A percentile compares a stretch with the other conserved stretches of the same genome.
Conservation (phyloP, 2,113 vertebrate genomes). For the Dicrurus megarhynchus region DNA sequence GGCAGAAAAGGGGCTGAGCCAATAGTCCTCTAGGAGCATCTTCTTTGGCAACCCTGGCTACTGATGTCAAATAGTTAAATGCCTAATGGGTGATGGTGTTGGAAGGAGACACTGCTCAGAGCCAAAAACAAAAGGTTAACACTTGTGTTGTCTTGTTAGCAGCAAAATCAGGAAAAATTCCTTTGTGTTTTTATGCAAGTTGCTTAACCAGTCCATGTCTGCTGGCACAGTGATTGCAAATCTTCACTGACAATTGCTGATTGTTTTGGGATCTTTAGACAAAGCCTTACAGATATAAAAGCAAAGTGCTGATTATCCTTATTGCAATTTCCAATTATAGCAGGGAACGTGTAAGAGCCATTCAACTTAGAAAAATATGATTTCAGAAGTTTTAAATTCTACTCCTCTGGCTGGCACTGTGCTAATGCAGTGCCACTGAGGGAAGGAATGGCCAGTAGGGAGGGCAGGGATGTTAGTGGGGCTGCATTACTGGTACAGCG, state of each 20-base stretch:
- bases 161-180: slow-evolving; percentile 1
- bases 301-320: neutral
- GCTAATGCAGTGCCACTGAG: neutral
- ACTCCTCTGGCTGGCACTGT: neutral
- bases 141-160: slow-evolving; percentile 25
- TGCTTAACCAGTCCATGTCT: neutral
- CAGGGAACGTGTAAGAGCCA: neutral
- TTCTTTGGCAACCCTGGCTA: neutral
- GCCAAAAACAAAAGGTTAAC: slow-evolving; percentile 28
- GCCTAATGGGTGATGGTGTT: neutral
- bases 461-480: neutral
- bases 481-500: neutral
- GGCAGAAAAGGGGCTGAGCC: neutral
- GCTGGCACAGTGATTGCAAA: neutral
- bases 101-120: neutral
- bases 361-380: neutral
- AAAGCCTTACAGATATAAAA: neutral
- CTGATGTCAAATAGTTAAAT: neutral
- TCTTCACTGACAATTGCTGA: neutral
- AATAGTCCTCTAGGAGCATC: neutral
- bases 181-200: neutral
- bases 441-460: neutral
- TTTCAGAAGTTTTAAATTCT: neutral
- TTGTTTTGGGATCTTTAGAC: neutral
- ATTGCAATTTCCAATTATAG: neutral